Base-by-base conservation (phyloP, 2,113 vertebrate genomes). In the Australoheros scitulus region DNA sequence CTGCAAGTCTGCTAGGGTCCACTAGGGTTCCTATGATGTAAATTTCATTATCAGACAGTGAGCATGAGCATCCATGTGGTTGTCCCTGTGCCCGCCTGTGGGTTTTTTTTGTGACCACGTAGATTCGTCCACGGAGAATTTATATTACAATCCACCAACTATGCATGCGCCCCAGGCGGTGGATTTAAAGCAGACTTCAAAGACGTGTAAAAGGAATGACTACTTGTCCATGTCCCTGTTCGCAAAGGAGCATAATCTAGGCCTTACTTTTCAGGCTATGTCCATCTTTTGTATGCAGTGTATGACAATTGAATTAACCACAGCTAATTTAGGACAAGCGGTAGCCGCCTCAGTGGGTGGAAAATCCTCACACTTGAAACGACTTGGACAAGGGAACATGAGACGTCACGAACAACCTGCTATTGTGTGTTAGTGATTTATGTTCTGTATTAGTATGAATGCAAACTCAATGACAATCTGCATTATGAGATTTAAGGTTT, bases 1-100 rank as follows among this genome's bases (percentile, higher is more conserved):
- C 36, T 41, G n/a, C n/a, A 13, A 64, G n/a, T 41, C 20, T 8
- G 36, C 41, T 24, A 15, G 61, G 11, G 11, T 22, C 61, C 61
- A 24, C 20, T 64, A 64, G 41, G 61, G 4, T 24, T 36, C 4
- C 4, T 24, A 17, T 24, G 2, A 0, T 65, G 36, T 14, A 24
- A 65, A 65, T 43, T 65, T 38, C 0, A 10, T 43, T 14, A 11
- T 22, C 2, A 0, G 2, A 43, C 1, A 43, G 9, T 6, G 43
- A 17, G 7, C 63, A 14, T 0, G 38, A 65, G 63, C 7, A 13
- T 65, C 41, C n/a, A 43, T 43, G 63, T 0, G 1, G n/a, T 24
- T 24, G 63, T 50, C 15, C 15, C 2, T 13, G 11, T 43, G 3
- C 38, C 38, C 10, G 38, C 38, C 11, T 41, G 38, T 29, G 29